Evolutionary conservation across 2,888 invertebrate genomes (phyloP).

Genomic region (Baronia brevicornis): DNA sequence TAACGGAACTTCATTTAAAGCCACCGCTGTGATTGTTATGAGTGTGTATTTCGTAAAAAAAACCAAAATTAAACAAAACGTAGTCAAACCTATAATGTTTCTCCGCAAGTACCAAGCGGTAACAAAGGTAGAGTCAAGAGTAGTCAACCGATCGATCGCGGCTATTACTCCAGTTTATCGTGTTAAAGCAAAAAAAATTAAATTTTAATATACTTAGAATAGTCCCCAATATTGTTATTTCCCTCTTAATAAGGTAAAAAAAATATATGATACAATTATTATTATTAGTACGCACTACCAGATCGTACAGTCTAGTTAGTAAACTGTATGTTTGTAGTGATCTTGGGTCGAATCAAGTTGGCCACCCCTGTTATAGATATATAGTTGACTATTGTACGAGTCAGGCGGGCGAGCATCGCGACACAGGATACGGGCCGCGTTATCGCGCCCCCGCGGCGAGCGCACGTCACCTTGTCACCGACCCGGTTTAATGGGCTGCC

Average conservation of each 20-base stretch:
- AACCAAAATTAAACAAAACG: slow-evolving; percentile 7
- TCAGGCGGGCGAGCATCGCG: slow-evolving; percentile 47
- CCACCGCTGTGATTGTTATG: slow-evolving; percentile 3
- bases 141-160: too few species aligned
- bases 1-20: slow-evolving; percentile 7
- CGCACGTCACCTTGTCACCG: slow-evolving; percentile 70
- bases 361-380: too few species aligned
- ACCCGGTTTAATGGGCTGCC: slow-evolving; percentile 67
- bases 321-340: too few species aligned
- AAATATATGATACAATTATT: too few species aligned
- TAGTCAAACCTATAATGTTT: slow-evolving; percentile 24
- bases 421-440: slow-evolving; percentile 59
- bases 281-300: too few species aligned
- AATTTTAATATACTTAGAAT: too few species aligned
- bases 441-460: slow-evolving; percentile 59
- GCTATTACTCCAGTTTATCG: too few species aligned
- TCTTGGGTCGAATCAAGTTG: too few species aligned
- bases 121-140: slow-evolving; percentile 44
- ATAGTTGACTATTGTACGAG: slow-evolving; percentile 46
- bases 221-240: too few species aligned
- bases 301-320: too few species aligned
- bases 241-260: too few species aligned
- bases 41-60: neutral
- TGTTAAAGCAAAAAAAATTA: too few species aligned
- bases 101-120: slow-evolving; percentile 45